Base-by-base conservation (phyloP, 1,140 invertebrate genomes). In the Drosophila obscura region DNA sequence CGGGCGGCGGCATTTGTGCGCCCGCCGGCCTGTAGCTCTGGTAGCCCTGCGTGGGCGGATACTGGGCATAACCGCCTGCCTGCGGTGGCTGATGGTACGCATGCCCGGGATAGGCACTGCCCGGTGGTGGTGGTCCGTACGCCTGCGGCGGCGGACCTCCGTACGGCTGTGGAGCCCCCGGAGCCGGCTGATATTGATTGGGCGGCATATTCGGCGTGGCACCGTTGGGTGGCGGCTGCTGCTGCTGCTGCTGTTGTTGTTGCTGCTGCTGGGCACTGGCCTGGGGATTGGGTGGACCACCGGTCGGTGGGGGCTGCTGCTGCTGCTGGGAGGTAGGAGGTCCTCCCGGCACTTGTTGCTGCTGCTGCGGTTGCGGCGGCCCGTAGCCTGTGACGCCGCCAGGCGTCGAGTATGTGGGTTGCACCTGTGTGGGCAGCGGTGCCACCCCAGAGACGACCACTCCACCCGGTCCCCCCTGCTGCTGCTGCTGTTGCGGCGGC, bases 1-100 rank as follows among this genome's bases (percentile, higher is more conserved):
- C 81, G n/a, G 91, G 84, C 62, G 93, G 90, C 69, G 90, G 90
- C 90, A 91, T 91, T 45, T 91, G 90, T 39, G 88, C 90, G 0
- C 90, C 90, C 6, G 85, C 74, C 4, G 90, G 90, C 46, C 90
- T 66, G 46, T 91, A 91, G 8, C 89, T 83, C 60, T 92, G 91
- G 55, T 90, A 90, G 59, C 88, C 83, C 58, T 91, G 90, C 44
- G 91, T 68, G 2, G 91, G 91, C 55, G 91, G 91, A 74, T 91
- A 91, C 48, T 92, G 91, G 9, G 80, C 77, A 75, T 92, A 91
- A 48, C 90, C 87, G 15, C 68, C 90, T 9, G 88, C 77, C 56
- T 88, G 83, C 0, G 83, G 90, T 45, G 88, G 88, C 57, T 90
- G 90, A 77, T 92, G 91, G 66, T 92, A 92, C 1, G 79, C 90